phyloP scores from a whole-genome alignment of 2,113 vertebrate species.

The Pelodiscus sinensis region DNA sequence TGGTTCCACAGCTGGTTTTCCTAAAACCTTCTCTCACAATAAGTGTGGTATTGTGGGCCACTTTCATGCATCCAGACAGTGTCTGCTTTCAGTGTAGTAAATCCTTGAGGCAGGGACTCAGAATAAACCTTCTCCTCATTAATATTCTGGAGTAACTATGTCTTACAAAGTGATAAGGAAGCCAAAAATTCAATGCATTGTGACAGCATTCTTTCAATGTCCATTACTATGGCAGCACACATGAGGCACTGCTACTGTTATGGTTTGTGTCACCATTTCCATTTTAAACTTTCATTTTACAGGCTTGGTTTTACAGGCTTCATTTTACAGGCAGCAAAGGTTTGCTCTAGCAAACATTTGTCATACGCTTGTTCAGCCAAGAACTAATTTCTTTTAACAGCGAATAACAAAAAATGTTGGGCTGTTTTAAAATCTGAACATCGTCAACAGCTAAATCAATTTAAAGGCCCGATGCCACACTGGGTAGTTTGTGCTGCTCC shows the following conservation, averaged over 20 bases:
- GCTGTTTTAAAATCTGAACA: slow-evolving; percentile 26
- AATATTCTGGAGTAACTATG: neutral
- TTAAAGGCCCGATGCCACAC: neutral
- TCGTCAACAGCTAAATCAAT: slow-evolving; percentile 23
- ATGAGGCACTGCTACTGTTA: slow-evolving; percentile 27
- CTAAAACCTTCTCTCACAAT: neutral
- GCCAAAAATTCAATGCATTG: slow-evolving; percentile 14
- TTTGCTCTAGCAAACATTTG: slow-evolving; percentile 65
- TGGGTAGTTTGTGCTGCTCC: neutral
- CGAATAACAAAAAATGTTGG: slow-evolving; percentile 50
- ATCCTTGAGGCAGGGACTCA: neutral
- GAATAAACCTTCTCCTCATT: neutral
- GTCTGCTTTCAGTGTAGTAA: neutral
- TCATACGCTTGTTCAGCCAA: slow-evolving; percentile 59
- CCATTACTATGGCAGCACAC: slow-evolving; percentile 5
- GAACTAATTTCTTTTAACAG: slow-evolving; percentile 60
- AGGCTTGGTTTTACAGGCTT: slow-evolving; percentile 28
- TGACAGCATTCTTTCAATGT: slow-evolving; percentile 22
- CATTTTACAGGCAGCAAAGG: slow-evolving; percentile 31
- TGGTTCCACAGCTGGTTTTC: neutral
- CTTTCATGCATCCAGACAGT: neutral
- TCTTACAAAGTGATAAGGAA: slow-evolving; percentile 27
- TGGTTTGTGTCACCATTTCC: slow-evolving; percentile 43
- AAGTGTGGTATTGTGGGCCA: neutral
- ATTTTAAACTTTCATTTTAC: slow-evolving; percentile 47